phyloP scores from a whole-genome alignment of 1,140 invertebrate species.

The Drosophila prosaltans region DNA sequence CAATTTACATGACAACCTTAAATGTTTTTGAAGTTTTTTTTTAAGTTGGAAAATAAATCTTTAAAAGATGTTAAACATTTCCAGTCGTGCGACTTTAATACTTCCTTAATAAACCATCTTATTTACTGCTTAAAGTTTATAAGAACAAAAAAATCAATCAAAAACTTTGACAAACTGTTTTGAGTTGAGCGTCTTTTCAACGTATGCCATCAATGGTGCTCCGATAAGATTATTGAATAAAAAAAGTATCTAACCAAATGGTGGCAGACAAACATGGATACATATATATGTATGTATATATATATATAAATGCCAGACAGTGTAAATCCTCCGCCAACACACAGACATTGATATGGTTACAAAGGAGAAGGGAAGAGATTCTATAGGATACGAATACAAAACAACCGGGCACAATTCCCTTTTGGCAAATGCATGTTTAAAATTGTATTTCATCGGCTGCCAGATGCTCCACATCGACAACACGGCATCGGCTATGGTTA shows the following conservation, averaged over 20 bases:
- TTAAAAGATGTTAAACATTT: no score
- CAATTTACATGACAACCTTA: no score
- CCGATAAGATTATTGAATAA: constrained; percentile 56
- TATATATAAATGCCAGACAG: no score
- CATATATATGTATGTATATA: neutral
- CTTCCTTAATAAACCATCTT: no score
- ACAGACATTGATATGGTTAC: neutral
- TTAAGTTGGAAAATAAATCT: no score
- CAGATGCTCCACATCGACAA: constrained; percentile 46
- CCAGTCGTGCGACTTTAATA: no score
- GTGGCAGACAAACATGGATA: constrained; percentile 39
- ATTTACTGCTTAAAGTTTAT: constrained; percentile 8
- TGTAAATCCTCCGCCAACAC: constrained; percentile 8
- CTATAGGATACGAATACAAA: constrained; percentile 4
- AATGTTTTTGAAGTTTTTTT: no score
- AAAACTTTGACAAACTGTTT: constrained; percentile 7
- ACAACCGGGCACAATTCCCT: constrained; percentile 30
- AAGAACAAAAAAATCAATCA: constrained; percentile 17
- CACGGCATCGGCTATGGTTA: constrained; percentile 35
- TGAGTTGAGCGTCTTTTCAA: neutral
- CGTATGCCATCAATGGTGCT: constrained; percentile 17
- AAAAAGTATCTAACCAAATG: constrained; percentile 32
- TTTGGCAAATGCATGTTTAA: constrained; percentile 51
- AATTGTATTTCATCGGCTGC: constrained; percentile 66
- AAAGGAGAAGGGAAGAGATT: neutral